Conservation (phyloP, 2,113 vertebrate species). For the Hyaena hyaena region DNA sequence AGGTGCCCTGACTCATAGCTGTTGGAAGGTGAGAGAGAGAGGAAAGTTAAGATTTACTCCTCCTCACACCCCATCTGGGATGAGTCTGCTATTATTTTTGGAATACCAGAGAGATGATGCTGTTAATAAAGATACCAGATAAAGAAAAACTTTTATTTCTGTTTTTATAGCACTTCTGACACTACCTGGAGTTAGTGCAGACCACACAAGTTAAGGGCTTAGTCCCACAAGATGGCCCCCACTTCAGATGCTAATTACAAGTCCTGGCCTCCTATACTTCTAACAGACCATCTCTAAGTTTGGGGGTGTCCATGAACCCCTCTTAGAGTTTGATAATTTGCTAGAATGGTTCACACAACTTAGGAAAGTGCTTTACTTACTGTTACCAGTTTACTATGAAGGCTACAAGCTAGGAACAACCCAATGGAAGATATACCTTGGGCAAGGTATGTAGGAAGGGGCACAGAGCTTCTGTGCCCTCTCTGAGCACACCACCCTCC, state of each 20-base stretch:
- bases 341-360: background rate
- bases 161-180: background rate
- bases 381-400: background rate
- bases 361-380: background rate
- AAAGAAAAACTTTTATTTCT: background rate
- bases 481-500: background rate
- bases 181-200: background rate
- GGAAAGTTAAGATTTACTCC: background rate
- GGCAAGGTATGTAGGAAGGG: background rate
- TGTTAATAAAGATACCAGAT: background rate
- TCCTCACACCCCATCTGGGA: background rate
- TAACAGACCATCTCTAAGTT: background rate
- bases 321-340: background rate
- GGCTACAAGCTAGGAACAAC: background rate
- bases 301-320: background rate
- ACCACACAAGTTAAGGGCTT: background rate
- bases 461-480: background rate
- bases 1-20: background rate
- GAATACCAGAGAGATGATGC: background rate
- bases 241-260: background rate
- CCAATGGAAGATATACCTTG: background rate
- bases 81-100: background rate
- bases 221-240: background rate
- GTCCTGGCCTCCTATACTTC: background rate
- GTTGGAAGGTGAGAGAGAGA: background rate